Evolutionary conservation across 1,140 invertebrate genomes (phyloP), one percentile per base, ranked within the genome.

Genomic region (Drosophila santomea): DNA sequence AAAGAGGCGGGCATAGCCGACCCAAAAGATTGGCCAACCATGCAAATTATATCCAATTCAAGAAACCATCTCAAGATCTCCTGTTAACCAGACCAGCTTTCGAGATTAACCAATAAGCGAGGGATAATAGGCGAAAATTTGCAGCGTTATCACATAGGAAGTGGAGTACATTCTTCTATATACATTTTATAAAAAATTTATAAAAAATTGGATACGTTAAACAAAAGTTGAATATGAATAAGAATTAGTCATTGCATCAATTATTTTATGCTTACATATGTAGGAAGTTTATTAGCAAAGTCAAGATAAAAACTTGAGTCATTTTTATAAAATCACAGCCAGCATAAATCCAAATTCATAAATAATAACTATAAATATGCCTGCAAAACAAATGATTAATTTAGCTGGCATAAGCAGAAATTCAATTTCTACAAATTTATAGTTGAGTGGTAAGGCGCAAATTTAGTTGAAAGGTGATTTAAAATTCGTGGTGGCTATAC

Each of bases 401-500:
- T 4, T 0, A 25, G 43, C 15, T 17, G 41, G 3, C 4, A 43
- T 4, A 10, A 15, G 41, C 15, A 17, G 3, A 43, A n/a, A 39
- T 32, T 32, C 32, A 2, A 32, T 32, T 32, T 32, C 7, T 2
- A 32, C 28, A 8, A 32, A 8, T 32, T 2, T 32, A 10, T 32
- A 2, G 32, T 8, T 8, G 2, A 8, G 2, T 32, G 0, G 2
- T 32, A 39, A 0, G 12, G n/a, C 1, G 7, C 0, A 6, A n/a
- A 39, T 2, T n/a, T 6, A n/a, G 8, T 15, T 52, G 38, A 35
- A 38, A 85, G 81, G 25, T 69, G 50, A 85, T 81, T 14, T 7
- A 15, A 8, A 38, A 44, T 48, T 77, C 83, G 71, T 52, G 39
- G 45, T 60, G 45, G 36, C 56, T 8, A 35, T n/a, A 28, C 25